Evolutionary conservation across 2,888 invertebrate genomes (phyloP).

Genomic region (Ophion ellenae): DNA sequence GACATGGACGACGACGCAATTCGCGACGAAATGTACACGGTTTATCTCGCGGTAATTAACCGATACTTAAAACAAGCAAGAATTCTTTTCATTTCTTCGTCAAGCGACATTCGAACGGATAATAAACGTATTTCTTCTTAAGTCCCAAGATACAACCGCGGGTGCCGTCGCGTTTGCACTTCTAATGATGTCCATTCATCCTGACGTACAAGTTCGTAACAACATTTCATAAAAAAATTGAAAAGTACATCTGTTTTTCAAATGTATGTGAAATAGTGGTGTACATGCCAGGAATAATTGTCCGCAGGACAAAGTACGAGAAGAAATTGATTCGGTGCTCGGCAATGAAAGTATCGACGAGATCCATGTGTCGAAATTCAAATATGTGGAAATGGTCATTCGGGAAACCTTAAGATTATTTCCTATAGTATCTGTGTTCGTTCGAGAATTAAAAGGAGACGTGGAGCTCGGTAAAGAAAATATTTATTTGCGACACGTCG

Average conservation of each 20-base stretch:
- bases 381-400: constrained; percentile 71
- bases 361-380: constrained; percentile 65
- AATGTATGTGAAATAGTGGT: neutral
- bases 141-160: constrained; percentile 71
- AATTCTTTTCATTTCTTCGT: neutral
- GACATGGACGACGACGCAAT: constrained; percentile 62
- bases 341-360: constrained; percentile 55
- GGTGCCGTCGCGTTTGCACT: constrained; percentile 68
- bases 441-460: constrained; percentile 67
- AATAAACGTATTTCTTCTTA: neutral
- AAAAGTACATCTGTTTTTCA: neutral
- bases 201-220: constrained; percentile 65
- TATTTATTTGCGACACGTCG: neutral
- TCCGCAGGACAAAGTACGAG: constrained; percentile 66
- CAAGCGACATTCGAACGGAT: too few species aligned
- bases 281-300: neutral
- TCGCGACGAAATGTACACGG: constrained; percentile 68
- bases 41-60: constrained; percentile 70
- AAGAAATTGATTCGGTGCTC: constrained; percentile 64
- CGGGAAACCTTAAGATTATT: constrained; percentile 70
- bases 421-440: constrained; percentile 70
- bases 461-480: constrained; percentile 65
- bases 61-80: neutral
- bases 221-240: neutral
- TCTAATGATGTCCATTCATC: constrained; percentile 70